Percentiles rank a stretch among this genome's conserved stretches.
Conservation (phyloP, 2,113 vertebrate genomes). For the Pimephales promelas region DNA sequence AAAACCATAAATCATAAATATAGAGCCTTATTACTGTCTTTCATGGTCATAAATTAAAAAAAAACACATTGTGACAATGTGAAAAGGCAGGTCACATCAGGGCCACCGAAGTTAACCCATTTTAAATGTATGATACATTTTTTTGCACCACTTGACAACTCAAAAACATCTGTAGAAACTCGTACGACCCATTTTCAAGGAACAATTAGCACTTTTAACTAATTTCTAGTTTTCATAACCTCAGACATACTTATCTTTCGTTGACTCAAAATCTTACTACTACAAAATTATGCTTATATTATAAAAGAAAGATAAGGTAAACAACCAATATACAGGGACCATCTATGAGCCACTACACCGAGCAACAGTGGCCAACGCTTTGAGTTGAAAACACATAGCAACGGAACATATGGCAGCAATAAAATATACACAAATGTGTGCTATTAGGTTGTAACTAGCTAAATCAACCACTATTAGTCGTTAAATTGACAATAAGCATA, state of each 20-base stretch:
- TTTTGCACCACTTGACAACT: background rate
- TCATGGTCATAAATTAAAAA: background rate
- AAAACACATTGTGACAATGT: no score
- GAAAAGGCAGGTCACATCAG: background rate
- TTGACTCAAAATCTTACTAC: background rate
- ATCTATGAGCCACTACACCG: background rate
- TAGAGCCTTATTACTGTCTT: background rate
- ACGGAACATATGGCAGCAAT: constrained; percentile 9
- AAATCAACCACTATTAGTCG: background rate
- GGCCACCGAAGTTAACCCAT: background rate
- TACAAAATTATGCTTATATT: background rate
- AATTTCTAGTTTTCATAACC: background rate
- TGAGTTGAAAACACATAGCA: constrained; percentile 17
- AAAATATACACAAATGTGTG: background rate
- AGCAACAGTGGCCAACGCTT: background rate
- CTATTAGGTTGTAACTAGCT: background rate
- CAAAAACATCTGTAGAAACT: background rate
- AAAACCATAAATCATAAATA: background rate
- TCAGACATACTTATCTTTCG: background rate
- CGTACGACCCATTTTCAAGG: background rate
- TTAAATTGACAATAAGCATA: background rate
- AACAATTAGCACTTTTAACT: background rate
- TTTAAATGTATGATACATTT: background rate
- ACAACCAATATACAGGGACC: background rate
- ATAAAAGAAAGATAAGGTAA: background rate